Conservation (phyloP, 2,113 vertebrate genomes). For the Columba livia region DNA sequence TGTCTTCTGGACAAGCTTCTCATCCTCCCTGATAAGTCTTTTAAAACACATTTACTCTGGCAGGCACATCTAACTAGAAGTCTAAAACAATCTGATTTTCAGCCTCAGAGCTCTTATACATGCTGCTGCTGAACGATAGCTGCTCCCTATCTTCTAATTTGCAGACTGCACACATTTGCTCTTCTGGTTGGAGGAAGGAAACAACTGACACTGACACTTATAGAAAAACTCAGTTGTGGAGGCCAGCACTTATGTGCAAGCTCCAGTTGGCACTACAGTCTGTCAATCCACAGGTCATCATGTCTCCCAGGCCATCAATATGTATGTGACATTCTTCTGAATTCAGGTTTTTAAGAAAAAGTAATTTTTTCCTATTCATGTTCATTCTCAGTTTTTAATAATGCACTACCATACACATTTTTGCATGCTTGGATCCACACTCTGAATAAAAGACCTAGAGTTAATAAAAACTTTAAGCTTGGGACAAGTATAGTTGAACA, state of each 20-base stretch:
- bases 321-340: not conserved
- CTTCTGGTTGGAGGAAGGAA: not conserved
- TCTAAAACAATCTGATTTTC: not conserved
- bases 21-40: not conserved
- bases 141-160: constrained; percentile 5
- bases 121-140: not conserved
- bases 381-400: not conserved
- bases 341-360: not conserved
- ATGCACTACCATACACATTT: not conserved
- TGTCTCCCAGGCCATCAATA: not conserved
- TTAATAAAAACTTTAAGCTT: not conserved
- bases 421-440: not conserved
- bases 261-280: not conserved
- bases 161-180: constrained; percentile 12
- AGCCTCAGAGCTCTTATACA: not conserved
- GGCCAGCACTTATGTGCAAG: not conserved
- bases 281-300: not conserved
- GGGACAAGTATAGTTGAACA: not conserved
- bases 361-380: not conserved
- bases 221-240: not conserved
- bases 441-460: not conserved
- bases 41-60: constrained; percentile 25
- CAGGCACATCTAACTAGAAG: not conserved
- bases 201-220: not conserved
- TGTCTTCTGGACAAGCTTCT: not conserved